These are phyloP conservation scores for Eidolon helvum DNA, from an alignment of 2,113 vertebrate species.

Conservation along the genomic window DNA sequence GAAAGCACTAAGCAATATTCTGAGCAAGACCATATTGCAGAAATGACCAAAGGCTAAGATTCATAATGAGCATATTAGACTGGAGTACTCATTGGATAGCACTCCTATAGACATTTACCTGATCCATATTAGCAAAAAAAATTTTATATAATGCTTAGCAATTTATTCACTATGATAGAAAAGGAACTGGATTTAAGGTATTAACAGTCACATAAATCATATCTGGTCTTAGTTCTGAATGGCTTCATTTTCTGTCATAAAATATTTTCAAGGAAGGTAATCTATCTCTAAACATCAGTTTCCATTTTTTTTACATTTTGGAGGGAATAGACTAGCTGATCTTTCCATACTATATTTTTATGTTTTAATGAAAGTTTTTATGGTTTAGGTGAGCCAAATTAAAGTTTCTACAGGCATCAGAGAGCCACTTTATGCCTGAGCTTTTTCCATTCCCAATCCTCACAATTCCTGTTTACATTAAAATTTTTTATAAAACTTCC, in stretches of 20 bases:
- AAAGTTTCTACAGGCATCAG: background rate
- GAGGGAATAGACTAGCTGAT: background rate
- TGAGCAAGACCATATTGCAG: background rate
- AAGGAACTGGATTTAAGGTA: background rate
- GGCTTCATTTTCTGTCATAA: background rate
- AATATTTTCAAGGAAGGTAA: background rate
- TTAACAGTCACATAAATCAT: background rate
- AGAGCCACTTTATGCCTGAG: background rate
- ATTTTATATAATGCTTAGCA: background rate
- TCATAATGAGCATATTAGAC: background rate
- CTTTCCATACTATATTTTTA: background rate
- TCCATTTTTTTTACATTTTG: background rate
- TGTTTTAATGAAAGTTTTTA: background rate
- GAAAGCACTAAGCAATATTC: background rate
- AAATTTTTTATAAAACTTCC: background rate
- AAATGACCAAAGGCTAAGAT: background rate
- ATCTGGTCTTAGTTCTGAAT: background rate
- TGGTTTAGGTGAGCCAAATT: background rate
- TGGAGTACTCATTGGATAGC: background rate
- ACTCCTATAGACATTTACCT: background rate
- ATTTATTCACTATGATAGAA: background rate
- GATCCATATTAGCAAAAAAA: background rate
- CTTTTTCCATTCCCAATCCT: background rate
- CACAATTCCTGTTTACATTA: background rate
- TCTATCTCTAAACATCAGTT: background rate